Evolutionary conservation across 2,888 invertebrate genomes (phyloP), one percentile per base, ranked within the genome.

Genomic region (Syritta pipiens): DNA sequence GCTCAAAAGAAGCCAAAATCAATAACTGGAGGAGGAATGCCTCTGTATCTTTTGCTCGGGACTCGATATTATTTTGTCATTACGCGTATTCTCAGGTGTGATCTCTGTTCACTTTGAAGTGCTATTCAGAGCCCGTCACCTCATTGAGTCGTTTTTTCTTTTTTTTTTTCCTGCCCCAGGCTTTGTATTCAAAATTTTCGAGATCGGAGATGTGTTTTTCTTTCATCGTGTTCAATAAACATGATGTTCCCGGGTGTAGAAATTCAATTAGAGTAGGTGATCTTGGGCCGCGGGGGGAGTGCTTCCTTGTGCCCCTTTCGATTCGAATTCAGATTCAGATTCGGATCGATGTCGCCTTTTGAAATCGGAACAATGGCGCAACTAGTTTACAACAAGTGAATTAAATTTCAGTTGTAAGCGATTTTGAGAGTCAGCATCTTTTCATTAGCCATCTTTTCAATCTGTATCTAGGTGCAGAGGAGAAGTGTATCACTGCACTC

Each of bases 41-140:
- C 69, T 62, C 60, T 51, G 69, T 62, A 62, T 51, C 44, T 46
- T 24, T 69, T 35, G 26, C 19, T 40, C 10, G 19, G 44, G 1
- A 48, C 28, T 37, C 48, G 49, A 68, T 71, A 72, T 72, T 63
- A 72, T 72, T 72, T 72, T 72, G 72, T 72, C 72, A 72, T 72
- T 72, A 72, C 55, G 63, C 63, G 40, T 55, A 55, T 72, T 63
- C 63, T 63, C 60, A 71, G 59, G 51, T 69, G 59, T 49, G 68
- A 68, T 68, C 42, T 40, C 42, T 69, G 69, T 69, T 44, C 59
- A 51, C 60, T 60, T 71, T 71, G 37, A 71, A 55, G 69, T 46
- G 35, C 37, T 14, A 20, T 71, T 28, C 46, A 53, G 46, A 19
- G 35, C 42, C 24, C 28, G 30, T 49, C n/a, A n/a, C n/a, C n/a